Evolutionary conservation across 1,140 invertebrate genomes (phyloP).

Genomic region (Bombus sylvicola): DNA sequence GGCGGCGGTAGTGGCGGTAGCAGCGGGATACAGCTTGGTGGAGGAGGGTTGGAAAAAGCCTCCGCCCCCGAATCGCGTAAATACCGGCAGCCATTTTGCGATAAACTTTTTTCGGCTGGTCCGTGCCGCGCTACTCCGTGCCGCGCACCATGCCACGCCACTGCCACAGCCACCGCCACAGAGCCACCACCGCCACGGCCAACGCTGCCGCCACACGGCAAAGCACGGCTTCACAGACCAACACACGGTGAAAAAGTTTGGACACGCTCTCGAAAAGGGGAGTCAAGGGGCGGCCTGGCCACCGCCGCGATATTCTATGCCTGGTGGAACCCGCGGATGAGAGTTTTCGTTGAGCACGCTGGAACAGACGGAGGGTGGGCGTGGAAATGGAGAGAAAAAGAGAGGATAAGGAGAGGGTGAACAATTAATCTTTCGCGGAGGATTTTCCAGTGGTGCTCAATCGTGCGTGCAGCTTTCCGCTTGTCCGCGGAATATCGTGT

Average conservation of each 20-base stretch:
- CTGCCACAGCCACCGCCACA: constrained; percentile 3
- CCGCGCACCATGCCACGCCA: constrained; percentile 15
- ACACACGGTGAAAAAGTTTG: constrained; percentile 62
- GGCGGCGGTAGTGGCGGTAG: constrained; percentile 59
- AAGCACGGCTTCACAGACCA: not conserved
- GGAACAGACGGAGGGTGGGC: constrained; percentile 39
- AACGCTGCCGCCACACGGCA: not conserved
- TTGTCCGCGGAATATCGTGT: constrained; percentile 23
- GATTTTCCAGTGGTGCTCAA: constrained; percentile 47
- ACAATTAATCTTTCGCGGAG: constrained; percentile 61
- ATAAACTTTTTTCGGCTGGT: constrained; percentile 80
- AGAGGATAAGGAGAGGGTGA: constrained; percentile 55
- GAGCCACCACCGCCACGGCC: not conserved
- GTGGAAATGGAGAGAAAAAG: constrained; percentile 46
- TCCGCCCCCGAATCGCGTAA: constrained; percentile 82
- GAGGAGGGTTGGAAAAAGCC: constrained; percentile 78
- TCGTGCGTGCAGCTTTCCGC: constrained; percentile 37
- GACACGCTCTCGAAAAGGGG: constrained; percentile 58
- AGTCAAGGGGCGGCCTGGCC: constrained; percentile 29
- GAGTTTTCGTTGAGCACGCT: constrained; percentile 57
- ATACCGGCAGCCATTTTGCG: constrained; percentile 83
- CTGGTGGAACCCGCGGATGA: constrained; percentile 35
- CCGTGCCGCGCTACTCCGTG: constrained; percentile 31
- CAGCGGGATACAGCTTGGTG: constrained; percentile 61
- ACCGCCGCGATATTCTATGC: constrained; percentile 54